A percentile compares a stretch with the other conserved stretches of the same genome.
Evolutionary conservation across 1,140 invertebrate species (phyloP).

Genomic region (Caenorhabditis brenneri): DNA sequence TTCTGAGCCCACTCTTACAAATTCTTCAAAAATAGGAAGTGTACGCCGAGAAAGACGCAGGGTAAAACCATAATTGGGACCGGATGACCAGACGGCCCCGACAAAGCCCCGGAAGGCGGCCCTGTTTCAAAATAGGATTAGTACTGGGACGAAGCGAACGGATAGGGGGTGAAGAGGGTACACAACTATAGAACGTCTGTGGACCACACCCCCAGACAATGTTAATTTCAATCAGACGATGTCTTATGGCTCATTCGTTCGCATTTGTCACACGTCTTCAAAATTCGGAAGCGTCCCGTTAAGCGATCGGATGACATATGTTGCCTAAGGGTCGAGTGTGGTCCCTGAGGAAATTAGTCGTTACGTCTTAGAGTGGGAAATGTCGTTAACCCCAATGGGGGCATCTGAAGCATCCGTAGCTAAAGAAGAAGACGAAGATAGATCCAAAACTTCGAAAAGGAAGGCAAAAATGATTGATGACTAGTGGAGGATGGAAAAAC

Average conservation of each 20-base stretch:
- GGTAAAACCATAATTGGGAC: neutral
- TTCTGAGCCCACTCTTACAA: neutral
- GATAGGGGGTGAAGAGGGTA: neutral
- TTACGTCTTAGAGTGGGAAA: slow-evolving; percentile 39
- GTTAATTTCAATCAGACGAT: neutral
- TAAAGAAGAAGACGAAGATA: neutral
- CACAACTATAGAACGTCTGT: neutral
- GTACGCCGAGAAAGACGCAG: too few relatives aligned
- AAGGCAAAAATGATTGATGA: neutral
- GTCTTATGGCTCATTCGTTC: neutral
- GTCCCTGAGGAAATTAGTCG: slow-evolving; percentile 40
- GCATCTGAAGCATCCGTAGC: neutral
- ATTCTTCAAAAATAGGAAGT: neutral
- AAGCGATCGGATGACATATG: slow-evolving; percentile 31
- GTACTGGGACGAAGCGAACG: neutral
- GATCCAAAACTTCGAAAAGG: neutral
- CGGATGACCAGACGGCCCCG: neutral
- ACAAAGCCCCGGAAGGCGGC: slow-evolving; percentile 10
- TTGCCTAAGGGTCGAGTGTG: slow-evolving; percentile 19
- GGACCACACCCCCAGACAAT: neutral
- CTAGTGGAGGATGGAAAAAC: neutral
- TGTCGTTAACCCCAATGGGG: slow-evolving; percentile 37
- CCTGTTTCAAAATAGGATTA: slow-evolving; percentile 32
- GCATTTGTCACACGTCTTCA: slow-evolving; percentile 1
- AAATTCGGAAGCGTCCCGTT: slow-evolving; percentile 21